phyloP scores from a whole-genome alignment of 2,797 vertebrate species.

The Acipenser oxyrinchus region DNA sequence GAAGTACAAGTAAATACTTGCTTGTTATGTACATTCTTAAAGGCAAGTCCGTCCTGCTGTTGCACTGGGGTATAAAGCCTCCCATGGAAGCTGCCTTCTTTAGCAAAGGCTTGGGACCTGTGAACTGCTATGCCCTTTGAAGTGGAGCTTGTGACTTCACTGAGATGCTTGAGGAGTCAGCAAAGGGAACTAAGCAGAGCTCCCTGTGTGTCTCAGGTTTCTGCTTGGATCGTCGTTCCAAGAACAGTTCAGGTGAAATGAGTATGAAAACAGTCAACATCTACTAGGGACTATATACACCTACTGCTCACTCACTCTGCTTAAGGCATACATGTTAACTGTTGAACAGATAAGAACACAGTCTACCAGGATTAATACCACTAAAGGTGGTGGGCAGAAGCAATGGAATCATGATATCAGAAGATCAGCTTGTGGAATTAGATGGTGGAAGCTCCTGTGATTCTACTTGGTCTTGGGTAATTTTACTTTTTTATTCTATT shows the following conservation, averaged over 20 bases:
- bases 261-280: constrained; percentile 32
- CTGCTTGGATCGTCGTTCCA: constrained; percentile 34
- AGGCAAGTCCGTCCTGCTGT: too few relatives aligned
- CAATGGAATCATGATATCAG: constrained; percentile 33
- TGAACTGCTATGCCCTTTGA: background rate
- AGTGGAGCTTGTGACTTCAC: constrained; percentile 3
- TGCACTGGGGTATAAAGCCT: too few relatives aligned
- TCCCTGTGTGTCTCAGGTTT: constrained; percentile 32
- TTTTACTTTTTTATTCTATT: constrained; percentile 1
- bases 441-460: constrained; percentile 28
- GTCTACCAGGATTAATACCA: background rate
- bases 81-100: too few relatives aligned
- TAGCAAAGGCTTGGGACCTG: too few relatives aligned
- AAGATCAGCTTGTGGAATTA: constrained; percentile 25
- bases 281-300: constrained; percentile 6
- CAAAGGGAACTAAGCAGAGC: constrained; percentile 4
- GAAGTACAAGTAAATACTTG: too few relatives aligned
- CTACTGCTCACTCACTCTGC: background rate
- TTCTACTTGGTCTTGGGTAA: constrained; percentile 61
- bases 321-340: background rate
- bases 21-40: too few relatives aligned
- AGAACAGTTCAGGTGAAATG: constrained; percentile 44
- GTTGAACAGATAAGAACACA: background rate
- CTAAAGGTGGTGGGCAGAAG: constrained; percentile 2
- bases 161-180: constrained; percentile 10